Base-by-base conservation (phyloP, 1,140 invertebrate genomes). In the Episyrphus balteatus region DNA sequence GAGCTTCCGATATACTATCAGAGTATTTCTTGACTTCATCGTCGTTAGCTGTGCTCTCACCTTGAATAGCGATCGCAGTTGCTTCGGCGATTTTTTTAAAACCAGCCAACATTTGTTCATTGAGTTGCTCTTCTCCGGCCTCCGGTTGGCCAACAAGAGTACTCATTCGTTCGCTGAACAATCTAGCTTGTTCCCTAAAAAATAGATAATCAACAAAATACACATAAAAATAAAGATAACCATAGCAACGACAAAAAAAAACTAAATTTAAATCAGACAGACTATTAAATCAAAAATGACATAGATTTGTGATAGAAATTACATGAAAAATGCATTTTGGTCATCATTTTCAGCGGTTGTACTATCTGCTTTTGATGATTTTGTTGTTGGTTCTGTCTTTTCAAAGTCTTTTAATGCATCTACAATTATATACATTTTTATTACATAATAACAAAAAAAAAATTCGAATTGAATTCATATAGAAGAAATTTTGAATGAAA, bases 401-500 rank as follows among this genome's bases (percentile, higher is more conserved):
- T 70, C 67, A 38, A 76, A 75, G 56, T 76, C 74, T 57, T 74
- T 58, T 36, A 76, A 57, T 48, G 73, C 74, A 67, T 64, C 74
- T 76, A 42, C 30, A 37, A 55, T 11, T 48, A 30, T 50, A 42
- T 34, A 8, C 48, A 37, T 26, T 37, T 44, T n/a, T 39, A 40
- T 52, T 50, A 49, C 40, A 47, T 46, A 52, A 49, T 46, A 43
- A 30, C 15, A 37, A 42, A 14, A 19, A 38, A 43, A 44, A 45
- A 46, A 42, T 51, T 44, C n/a, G 32, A 39, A 18, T 40, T 41
- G 40, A n/a, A n/a, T 21, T 14, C 14, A 8, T 44, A 17, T 15
- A 44, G 15, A 41, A 26, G 14, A 18, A 41, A 41, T 40, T 17
- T 32, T 18, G n/a, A n/a, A n/a, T n/a, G n/a, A 14, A 13, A 14